Evolutionary conservation across 2,797 vertebrate genomes (phyloP).

Genomic region (Ceryle rudis): DNA sequence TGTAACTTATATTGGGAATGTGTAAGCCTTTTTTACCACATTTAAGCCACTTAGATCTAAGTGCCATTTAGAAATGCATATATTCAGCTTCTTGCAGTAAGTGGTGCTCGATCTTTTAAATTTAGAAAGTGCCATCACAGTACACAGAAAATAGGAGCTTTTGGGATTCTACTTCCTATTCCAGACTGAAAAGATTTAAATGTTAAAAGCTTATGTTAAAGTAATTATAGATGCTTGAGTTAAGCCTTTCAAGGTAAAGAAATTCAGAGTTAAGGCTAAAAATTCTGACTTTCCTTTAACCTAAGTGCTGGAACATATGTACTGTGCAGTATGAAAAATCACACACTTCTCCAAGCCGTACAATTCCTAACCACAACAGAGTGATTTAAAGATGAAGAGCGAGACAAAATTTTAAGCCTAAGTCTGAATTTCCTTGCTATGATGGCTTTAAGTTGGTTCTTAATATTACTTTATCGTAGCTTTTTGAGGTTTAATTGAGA

Average conservation of each 20-base stretch:
- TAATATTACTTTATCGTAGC: slow-evolving; percentile 79
- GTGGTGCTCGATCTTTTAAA: slow-evolving; percentile 42
- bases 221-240: slow-evolving; percentile 69
- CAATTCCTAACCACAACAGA: slow-evolving; percentile 60
- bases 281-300: slow-evolving; percentile 70
- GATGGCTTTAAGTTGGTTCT: slow-evolving; percentile 68
- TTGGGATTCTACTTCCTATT: background rate
- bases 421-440: slow-evolving; percentile 71
- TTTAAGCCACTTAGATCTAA: slow-evolving; percentile 70
- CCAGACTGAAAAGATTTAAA: slow-evolving; percentile 46
- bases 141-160: slow-evolving; percentile 44
- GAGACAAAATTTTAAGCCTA: slow-evolving; percentile 65
- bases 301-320: slow-evolving; percentile 62
- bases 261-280: slow-evolving; percentile 70
- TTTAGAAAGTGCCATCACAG: background rate
- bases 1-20: slow-evolving; percentile 67
- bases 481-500: slow-evolving; percentile 76
- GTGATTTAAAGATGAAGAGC: slow-evolving; percentile 74
- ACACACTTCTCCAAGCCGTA: slow-evolving; percentile 55
- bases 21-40: slow-evolving; percentile 63
- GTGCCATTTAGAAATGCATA: slow-evolving; percentile 70
- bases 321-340: slow-evolving; percentile 65
- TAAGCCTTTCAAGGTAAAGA: slow-evolving; percentile 70
- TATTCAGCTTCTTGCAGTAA: slow-evolving; percentile 48
- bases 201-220: slow-evolving; percentile 15